Conservation (phyloP, 1,140 invertebrate species). For the Akabosia matsudoensis region DNA sequence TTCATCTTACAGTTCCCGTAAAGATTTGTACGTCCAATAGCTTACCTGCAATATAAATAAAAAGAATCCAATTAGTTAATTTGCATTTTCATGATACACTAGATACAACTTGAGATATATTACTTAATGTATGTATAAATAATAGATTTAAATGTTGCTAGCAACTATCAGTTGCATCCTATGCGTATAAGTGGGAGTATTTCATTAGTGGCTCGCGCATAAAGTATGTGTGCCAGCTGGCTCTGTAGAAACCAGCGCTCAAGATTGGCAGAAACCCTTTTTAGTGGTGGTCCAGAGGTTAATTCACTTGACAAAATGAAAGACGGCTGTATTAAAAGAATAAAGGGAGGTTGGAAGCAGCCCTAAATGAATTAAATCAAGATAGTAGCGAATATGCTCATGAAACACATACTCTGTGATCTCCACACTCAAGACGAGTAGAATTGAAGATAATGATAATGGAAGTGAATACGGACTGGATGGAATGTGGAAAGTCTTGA, state of each 20-base stretch:
- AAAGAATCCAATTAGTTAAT: not conserved
- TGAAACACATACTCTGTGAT: not conserved
- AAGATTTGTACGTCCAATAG: not conserved
- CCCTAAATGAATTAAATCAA: conserved; percentile 17
- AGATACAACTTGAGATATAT: not conserved
- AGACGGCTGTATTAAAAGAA: conserved; percentile 10
- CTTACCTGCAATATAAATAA: not conserved
- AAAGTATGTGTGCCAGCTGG: too few species aligned
- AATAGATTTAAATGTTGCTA: too few species aligned
- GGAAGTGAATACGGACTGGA: not conserved
- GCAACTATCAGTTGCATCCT: too few species aligned
- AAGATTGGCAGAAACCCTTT: too few species aligned
- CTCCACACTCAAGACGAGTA: not conserved
- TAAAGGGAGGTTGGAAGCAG: not conserved
- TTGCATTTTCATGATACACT: not conserved
- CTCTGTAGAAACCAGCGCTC: too few species aligned
- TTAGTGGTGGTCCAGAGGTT: not conserved
- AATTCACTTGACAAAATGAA: conserved; percentile 25
- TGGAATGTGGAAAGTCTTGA: too few species aligned
- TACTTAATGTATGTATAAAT: not conserved
- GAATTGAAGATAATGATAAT: not conserved
- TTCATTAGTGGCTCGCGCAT: too few species aligned
- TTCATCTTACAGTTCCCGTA: not conserved
- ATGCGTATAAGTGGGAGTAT: too few species aligned
- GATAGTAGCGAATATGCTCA: not conserved